These are phyloP conservation scores for Pterocles gutturalis DNA, from an alignment of 2,113 vertebrate genomes.

Conservation along the genomic window DNA sequence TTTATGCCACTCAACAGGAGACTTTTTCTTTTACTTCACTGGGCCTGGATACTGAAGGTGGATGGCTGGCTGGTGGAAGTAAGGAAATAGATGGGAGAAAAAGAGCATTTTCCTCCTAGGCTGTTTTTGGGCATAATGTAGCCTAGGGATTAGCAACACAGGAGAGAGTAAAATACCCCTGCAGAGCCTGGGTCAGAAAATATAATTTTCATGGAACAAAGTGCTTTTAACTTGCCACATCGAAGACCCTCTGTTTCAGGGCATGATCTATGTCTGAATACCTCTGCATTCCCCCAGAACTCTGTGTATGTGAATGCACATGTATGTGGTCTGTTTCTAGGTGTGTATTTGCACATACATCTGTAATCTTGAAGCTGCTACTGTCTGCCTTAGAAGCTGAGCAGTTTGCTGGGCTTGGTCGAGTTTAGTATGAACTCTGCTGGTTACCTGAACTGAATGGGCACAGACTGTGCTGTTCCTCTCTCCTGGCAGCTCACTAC, in stretches of 20 bases:
- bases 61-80: not conserved
- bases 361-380: not conserved
- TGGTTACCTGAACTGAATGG: not conserved
- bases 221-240: slow-evolving; percentile 6
- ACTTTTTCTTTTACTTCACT: slow-evolving; percentile 24
- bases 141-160: not conserved
- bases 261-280: not conserved
- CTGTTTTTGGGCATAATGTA: not conserved
- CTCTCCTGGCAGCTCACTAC: accelerated
- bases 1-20: not conserved
- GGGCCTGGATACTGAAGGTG: not conserved
- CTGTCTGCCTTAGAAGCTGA: not conserved
- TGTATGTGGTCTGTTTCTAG: not conserved
- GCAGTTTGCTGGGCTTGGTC: not conserved
- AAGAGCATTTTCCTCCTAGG: not conserved
- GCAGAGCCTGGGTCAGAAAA: slow-evolving; percentile 3
- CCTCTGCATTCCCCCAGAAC: not conserved
- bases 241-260: not conserved
- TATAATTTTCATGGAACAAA: not conserved
- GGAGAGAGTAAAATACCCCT: not conserved
- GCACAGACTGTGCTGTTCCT: not conserved
- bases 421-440: not conserved
- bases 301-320: not conserved
- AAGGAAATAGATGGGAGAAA: slow-evolving; percentile 3
- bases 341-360: not conserved